Conservation (phyloP, 92 coral and sea anemone species). For the Epizoanthus scotinus region DNA sequence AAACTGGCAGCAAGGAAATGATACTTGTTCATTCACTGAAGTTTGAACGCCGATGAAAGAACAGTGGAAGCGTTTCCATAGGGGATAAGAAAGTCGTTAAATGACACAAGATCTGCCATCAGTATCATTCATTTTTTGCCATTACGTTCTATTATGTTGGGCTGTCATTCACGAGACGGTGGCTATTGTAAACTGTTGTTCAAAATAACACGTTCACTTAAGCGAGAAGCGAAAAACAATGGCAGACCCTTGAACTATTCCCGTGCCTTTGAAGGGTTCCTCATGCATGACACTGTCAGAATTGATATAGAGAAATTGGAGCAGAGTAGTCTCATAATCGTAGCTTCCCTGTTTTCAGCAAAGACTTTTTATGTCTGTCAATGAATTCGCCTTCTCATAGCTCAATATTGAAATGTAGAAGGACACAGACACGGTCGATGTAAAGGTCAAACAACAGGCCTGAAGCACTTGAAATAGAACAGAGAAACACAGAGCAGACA, state of each 20-base stretch:
- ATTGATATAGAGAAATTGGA: background rate
- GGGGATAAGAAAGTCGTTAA: background rate
- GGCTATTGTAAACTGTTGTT: constrained; percentile 22
- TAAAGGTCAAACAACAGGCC: constrained; percentile 6
- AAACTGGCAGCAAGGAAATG: background rate
- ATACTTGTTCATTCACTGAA: background rate
- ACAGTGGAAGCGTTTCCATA: background rate
- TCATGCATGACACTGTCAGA: background rate
- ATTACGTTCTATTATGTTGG: constrained; percentile 7
- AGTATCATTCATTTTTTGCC: constrained; percentile 3
- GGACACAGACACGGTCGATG: background rate
- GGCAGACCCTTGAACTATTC: background rate
- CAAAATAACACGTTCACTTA: constrained; percentile 15
- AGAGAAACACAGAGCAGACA: background rate
- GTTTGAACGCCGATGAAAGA: background rate
- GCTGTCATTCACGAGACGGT: constrained; percentile 31
- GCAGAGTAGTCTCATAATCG: background rate
- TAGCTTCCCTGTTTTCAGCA: background rate
- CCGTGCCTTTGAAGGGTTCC: background rate
- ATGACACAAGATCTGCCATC: background rate
- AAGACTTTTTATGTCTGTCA: constrained; percentile 23
- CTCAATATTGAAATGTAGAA: constrained; percentile 22
- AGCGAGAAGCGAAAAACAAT: background rate
- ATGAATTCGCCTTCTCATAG: background rate
- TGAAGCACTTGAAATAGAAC: background rate